These are phyloP conservation scores for Cyprinella venusta DNA, from an alignment of 2,797 vertebrate genomes.

Conservation along the genomic window DNA sequence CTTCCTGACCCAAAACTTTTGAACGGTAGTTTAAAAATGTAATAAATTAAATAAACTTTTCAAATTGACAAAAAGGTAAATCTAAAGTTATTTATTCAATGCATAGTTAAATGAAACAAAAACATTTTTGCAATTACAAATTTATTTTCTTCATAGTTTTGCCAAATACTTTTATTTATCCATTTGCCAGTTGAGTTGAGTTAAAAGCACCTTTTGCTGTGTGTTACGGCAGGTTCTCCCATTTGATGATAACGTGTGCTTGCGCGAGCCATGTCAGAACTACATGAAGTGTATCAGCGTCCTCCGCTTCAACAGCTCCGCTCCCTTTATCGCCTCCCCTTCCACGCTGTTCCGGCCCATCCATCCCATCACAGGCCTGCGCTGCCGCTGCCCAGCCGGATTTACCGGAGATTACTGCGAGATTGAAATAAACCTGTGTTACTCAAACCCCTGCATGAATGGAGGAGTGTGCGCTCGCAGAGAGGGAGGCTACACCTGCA, in stretches of 20 bases:
- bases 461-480: conserved; percentile 89
- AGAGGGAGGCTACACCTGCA: conserved; percentile 94
- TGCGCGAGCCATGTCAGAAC: conserved; percentile 97
- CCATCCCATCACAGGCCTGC: conserved; percentile 93
- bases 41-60: no score
- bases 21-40: no score
- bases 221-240: conserved; percentile 82
- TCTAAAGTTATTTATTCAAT: no score
- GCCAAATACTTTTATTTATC: neutral
- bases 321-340: conserved; percentile 92
- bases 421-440: conserved; percentile 97
- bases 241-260: conserved; percentile 97
- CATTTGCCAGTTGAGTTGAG: no score
- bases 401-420: conserved; percentile 98
- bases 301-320: conserved; percentile 95
- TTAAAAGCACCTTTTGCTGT: neutral
- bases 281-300: conserved; percentile 99
- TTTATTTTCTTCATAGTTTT: no score
- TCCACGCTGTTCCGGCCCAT: conserved; percentile 96
- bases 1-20: no score
- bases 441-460: conserved; percentile 95
- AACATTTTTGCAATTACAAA: no score
- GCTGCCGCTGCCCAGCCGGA: conserved; percentile 94
- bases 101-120: no score
- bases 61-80: no score